Evolutionary conservation across 2,888 invertebrate species (phyloP).

Genomic region (Spisula subtruncata): DNA sequence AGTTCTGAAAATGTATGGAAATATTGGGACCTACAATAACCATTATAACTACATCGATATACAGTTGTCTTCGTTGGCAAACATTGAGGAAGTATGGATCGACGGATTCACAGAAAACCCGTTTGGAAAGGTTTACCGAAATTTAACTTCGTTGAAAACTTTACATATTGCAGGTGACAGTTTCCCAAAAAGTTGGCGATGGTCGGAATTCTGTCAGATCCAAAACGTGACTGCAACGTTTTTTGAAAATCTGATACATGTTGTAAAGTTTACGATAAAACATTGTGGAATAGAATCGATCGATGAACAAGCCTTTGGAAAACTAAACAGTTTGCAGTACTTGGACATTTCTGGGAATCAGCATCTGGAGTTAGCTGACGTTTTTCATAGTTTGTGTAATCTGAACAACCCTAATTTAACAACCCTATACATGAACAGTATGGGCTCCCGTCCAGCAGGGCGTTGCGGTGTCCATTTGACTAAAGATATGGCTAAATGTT

Average conservation of each 20-base stretch:
- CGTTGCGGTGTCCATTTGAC: neutral
- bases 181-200: constrained; percentile 33
- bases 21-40: constrained; percentile 46
- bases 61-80: constrained; percentile 29
- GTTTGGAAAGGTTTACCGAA: constrained; percentile 46
- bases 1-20: constrained; percentile 57
- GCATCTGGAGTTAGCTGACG: no score
- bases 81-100: constrained; percentile 45
- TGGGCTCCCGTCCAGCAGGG: no score
- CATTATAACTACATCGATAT: constrained; percentile 40
- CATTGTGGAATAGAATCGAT: no score
- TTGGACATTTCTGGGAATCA: no score
- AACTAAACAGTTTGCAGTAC: no score
- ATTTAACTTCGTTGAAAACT: constrained; percentile 41
- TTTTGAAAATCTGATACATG: constrained; percentile 36
- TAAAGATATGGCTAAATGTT: neutral
- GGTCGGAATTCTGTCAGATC: constrained; percentile 45
- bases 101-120: constrained; percentile 50
- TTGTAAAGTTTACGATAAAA: constrained; percentile 18
- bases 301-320: no score
- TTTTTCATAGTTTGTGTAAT: no score
- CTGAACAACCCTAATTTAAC: no score
- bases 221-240: constrained; percentile 25
- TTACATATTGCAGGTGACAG: constrained; percentile 43
- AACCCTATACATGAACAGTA: no score